A percentile compares a stretch with the other conserved stretches of the same genome.
These are phyloP conservation scores for Fratercula arctica DNA, from an alignment of 2,797 vertebrate genomes.

Conservation along the genomic window DNA sequence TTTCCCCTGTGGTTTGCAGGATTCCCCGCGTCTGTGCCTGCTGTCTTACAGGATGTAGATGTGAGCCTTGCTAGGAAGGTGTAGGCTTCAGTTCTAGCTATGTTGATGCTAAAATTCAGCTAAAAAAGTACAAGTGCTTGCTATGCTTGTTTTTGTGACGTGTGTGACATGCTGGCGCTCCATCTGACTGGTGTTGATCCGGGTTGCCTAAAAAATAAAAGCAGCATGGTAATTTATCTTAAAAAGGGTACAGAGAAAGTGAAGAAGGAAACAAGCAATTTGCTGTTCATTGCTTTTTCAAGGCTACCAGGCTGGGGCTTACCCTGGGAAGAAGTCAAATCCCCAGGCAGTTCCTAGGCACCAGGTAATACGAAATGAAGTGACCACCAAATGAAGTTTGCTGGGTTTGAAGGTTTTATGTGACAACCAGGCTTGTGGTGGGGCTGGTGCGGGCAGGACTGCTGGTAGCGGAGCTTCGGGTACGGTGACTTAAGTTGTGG, in stretches of 20 bases:
- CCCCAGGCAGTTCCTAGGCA: background rate
- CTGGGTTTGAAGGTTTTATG: background rate
- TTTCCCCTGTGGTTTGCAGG: background rate
- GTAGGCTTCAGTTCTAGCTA: background rate
- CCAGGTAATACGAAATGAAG: background rate
- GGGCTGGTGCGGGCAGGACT: background rate
- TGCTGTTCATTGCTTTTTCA: background rate
- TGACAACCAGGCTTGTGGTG: background rate
- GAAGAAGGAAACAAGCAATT: background rate
- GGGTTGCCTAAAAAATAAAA: background rate
- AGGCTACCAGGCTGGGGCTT: background rate
- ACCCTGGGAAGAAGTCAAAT: background rate
- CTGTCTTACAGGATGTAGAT: background rate
- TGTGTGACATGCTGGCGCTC: accelerated
- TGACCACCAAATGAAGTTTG: background rate
- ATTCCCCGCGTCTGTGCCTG: background rate
- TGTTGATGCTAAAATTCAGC: background rate
- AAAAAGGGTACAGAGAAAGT: background rate
- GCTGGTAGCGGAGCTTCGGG: background rate
- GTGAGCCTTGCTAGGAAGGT: background rate
- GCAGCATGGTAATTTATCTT: background rate
- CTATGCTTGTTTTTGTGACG: background rate
- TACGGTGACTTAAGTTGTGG: background rate
- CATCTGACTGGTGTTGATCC: background rate
- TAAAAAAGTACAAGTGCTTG: background rate